phyloP scores from a whole-genome alignment of 2,797 vertebrate species.

The Labeo calbasu region DNA sequence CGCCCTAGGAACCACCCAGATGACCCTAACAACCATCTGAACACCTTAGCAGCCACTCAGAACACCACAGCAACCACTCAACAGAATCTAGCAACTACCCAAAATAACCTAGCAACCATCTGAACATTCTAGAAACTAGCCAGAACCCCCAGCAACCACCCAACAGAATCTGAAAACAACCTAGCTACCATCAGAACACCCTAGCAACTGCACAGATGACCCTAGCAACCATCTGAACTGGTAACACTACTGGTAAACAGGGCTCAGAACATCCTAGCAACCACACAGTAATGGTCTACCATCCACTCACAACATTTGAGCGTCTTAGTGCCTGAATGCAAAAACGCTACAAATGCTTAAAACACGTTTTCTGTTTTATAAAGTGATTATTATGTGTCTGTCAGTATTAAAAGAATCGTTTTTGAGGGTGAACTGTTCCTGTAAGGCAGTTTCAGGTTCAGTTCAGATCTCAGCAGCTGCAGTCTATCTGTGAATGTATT shows the following conservation, averaged over 20 bases:
- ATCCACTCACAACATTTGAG: not conserved
- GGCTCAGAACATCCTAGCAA: not conserved
- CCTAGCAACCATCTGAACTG: not conserved
- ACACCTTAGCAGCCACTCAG: too few species aligned
- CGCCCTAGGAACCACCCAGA: not conserved
- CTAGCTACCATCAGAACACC: not conserved
- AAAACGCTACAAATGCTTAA: not conserved
- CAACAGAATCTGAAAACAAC: too few species aligned
- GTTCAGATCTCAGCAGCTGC: not conserved
- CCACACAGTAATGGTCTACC: not conserved
- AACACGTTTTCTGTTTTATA: not conserved
- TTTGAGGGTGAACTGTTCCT: not conserved
- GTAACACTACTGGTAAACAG: not conserved
- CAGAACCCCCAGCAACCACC: not conserved
- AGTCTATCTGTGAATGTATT: conserved; percentile 52
- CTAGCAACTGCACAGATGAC: not conserved
- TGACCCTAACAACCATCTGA: not conserved
- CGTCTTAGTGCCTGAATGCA: not conserved
- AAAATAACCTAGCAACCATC: not conserved
- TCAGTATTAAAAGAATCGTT: not conserved
- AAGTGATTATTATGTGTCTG: not conserved
- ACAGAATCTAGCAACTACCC: too few species aligned
- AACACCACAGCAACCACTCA: not conserved
- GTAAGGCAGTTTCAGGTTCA: not conserved
- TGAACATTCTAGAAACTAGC: too few species aligned